These are phyloP conservation scores for Mormyrops boulengeri DNA, from an alignment of 2,797 vertebrate genomes.

Conservation along the genomic window DNA sequence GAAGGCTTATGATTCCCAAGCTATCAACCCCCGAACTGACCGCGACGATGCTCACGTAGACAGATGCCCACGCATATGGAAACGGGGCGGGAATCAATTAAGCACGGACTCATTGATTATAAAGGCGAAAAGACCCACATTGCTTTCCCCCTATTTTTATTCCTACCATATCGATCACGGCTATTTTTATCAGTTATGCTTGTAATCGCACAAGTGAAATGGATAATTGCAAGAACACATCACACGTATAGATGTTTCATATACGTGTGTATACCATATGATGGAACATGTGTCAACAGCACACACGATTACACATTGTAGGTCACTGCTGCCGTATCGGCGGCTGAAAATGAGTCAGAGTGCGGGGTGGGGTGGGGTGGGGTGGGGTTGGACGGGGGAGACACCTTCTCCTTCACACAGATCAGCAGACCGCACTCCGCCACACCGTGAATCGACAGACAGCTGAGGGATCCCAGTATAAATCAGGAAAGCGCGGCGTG, in stretches of 20 bases:
- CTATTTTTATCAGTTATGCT: background rate
- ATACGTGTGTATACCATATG: background rate
- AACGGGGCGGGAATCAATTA: background rate
- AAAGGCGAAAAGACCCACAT: background rate
- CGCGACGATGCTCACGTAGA: background rate
- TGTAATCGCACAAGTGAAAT: background rate
- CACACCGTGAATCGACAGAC: slow-evolving; percentile 14
- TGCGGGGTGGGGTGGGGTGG: slow-evolving; percentile 27
- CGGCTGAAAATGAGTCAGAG: slow-evolving; percentile 39
- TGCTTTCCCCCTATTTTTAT: background rate
- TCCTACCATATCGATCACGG: background rate
- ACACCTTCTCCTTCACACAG: slow-evolving; percentile 38
- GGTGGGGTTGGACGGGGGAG: slow-evolving; percentile 34
- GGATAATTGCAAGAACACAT: background rate
- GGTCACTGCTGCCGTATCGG: slow-evolving; percentile 25
- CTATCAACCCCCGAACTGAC: background rate
- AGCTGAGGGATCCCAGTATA: background rate
- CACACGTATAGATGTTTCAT: background rate
- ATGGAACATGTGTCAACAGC: background rate
- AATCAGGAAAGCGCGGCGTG: slow-evolving; percentile 17
- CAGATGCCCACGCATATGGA: background rate
- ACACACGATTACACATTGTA: background rate
- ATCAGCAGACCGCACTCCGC: slow-evolving; percentile 23
- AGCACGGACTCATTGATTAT: background rate
- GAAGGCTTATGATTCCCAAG: background rate